Base-by-base conservation (phyloP, 2,888 invertebrate genomes). In the Pasiphila rectangulata region DNA sequence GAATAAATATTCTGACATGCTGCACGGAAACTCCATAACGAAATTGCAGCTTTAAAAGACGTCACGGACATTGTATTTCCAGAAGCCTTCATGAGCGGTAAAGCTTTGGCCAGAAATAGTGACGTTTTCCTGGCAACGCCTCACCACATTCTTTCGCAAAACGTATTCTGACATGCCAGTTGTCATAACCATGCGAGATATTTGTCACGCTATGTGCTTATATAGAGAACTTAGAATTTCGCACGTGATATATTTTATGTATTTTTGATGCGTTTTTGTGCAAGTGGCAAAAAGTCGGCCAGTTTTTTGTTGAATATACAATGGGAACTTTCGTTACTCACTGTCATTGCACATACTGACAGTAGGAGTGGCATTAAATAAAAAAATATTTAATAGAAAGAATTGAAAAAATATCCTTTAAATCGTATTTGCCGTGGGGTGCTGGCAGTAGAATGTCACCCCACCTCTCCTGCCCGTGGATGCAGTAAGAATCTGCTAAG, bases 111-210 rank as follows among this genome's bases (percentile, higher is more conserved):
- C 29, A 29, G 34, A 47, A 34, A 20, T 27, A 21, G 19, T 1
- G 48, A 27, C 43, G 12, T 34, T 43, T 48, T 39, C 48, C 43
- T 48, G 48, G 38, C 48, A 48, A 6, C 34, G 42, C 27, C 34
- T 38, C 23, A 17, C 7, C 35, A 35, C 39, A 48, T 47, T 38
- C 36, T 27, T 38, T 20, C 24, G 15, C 29, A 23, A 29, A 48
- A 43, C 23, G 37, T 37, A 32, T 46, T 46, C 21, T 12, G 21
- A 25, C 36, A 35, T 25, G 20, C 12, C n/a, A n/a, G n/a, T n/a
- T n/a, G 35, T 17, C 20, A 21, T 20, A 21, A n/a, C 34, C 7
- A 17, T 34, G 4, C 7, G 6, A 23, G 20, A 35, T 35, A 35
- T 10, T 6, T 10, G 35, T 23, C 12, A 23, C 35, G 19, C 27